Base-by-base conservation (phyloP, 1,140 invertebrate species). In the Philotrypesis tridentata region DNA sequence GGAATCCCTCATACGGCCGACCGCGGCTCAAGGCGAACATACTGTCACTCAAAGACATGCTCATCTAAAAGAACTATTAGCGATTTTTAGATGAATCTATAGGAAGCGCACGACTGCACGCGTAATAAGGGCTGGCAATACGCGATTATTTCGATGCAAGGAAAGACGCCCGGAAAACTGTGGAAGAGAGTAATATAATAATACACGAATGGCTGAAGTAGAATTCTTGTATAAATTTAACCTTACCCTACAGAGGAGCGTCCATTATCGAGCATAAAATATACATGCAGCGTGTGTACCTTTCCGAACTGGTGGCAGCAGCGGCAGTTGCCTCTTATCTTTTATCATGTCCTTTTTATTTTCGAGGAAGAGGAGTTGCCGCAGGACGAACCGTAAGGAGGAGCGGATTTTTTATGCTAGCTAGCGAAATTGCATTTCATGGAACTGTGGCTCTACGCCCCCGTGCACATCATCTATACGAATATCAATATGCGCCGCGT, bases 61-160 rank as follows among this genome's bases (percentile, higher is more conserved):
- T 1, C 68, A 8, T 40, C 27, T n/a, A 60, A 40, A 29, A 70
- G 74, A 72, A 67, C 68, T 33, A 72, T 71, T 63, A 11, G 48
- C 80, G 74, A 77, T 82, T 78, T 82, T 72, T 82, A 25, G 80
- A 31, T 82, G 74, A 82, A 5, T 37, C 78, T 72, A n/a, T n/a
- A 78, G 74, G 55, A 43, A 23, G 37, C 5, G 3, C 67, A 60
- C 14, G 2, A n/a, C 2, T 55, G 17, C 63, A n/a, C 61, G 31
- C 40, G 12, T n/a, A n/a, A n/a, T n/a, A n/a, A n/a, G n/a, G n/a
- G n/a, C n/a, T n/a, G n/a, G n/a, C n/a, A n/a, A n/a, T n/a, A n/a
- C n/a, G n/a, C n/a, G n/a, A n/a, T n/a, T n/a, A n/a, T n/a, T n/a
- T n/a, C n/a, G n/a, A n/a, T 65, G 25, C 63, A 67, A n/a, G n/a